Evolutionary conservation across 2,888 invertebrate species (phyloP), one percentile per base, ranked within the genome.

Genomic region (Leucozona laternaria): DNA sequence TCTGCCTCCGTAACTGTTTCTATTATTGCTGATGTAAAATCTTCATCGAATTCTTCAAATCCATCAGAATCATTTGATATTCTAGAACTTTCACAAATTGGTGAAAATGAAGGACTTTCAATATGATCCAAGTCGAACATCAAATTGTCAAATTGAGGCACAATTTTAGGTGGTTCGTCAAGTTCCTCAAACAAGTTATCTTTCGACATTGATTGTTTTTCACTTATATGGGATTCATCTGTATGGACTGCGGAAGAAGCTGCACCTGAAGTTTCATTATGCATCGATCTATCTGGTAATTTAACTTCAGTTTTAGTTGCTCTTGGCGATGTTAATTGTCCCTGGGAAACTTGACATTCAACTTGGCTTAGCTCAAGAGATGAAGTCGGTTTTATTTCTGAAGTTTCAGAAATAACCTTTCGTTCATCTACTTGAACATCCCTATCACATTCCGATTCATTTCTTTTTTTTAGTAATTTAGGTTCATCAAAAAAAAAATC

Each of bases 71-170:
- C 53, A 20, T 53, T 53, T 0, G 66, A 72, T 8, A 53, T 25
- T 66, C 50, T 37, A 1, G 48, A 40, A 34, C n/a, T 64, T 3
- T 62, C 62, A 20, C 20, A 17, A 4, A 13, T 45, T 68, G 58
- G 34, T 10, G 22, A 45, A 40, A 50, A 40, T 50, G 55, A 57
- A 28, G 57, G 34, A 20, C 43, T 45, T n/a, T 62, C 43, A 15
- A 66, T 57, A 31, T 66, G 7, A 20, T 76, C 73, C 3, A 4
- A 71, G 20, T 68, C 68, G 8, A 37, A 22, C 11, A 50, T 22
- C 25, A 68, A 15, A 68, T 92, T 43, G 89, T 90, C 22, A 89
- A 88, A 34, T 68, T 88, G 1, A 86, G 79, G 60, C 89, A 62
- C 6, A 89, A 78, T 79, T 88, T 81, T 57, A 17, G 17, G 10